Percentiles rank a stretch among this genome's conserved stretches.
These are phyloP conservation scores for Pagetopsis macropterus DNA, from an alignment of 2,797 vertebrate genomes.

Conservation along the genomic window DNA sequence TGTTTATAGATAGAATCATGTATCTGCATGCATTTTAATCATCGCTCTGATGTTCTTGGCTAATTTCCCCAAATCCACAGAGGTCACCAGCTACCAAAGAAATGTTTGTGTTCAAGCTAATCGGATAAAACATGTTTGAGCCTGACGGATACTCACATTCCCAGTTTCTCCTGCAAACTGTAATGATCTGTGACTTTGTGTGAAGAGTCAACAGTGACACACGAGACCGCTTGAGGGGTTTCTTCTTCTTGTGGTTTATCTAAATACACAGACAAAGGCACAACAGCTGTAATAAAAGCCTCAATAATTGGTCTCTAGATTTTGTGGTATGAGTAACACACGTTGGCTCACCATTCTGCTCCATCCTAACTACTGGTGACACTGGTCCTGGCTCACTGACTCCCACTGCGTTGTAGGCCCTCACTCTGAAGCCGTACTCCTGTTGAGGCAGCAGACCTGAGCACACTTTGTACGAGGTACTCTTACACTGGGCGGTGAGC, in stretches of 20 bases:
- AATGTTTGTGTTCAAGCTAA: neutral
- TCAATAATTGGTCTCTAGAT: neutral
- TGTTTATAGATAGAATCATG: neutral
- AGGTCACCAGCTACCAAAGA: neutral
- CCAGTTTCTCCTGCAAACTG: slow-evolving; percentile 85
- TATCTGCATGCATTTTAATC: slow-evolving; percentile 43
- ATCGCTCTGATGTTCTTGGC: neutral
- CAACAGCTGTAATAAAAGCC: neutral
- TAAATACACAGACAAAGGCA: slow-evolving; percentile 37
- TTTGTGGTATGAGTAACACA: neutral
- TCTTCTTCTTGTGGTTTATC: slow-evolving; percentile 55
- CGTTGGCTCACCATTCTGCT: slow-evolving; percentile 71
- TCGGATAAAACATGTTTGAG: neutral
- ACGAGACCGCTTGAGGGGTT: slow-evolving; percentile 50
- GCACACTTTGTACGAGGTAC: slow-evolving; percentile 80
- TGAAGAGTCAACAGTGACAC: slow-evolving; percentile 78
- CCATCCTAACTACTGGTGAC: slow-evolving; percentile 80
- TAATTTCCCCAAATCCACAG: neutral
- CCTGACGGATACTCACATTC: slow-evolving; percentile 84
- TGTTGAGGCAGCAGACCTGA: slow-evolving; percentile 71
- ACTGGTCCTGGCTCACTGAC: slow-evolving; percentile 80
- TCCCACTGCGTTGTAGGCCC: slow-evolving; percentile 81
- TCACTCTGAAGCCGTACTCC: slow-evolving; percentile 82
- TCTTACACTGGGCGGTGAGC: slow-evolving; percentile 76
- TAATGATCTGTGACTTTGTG: slow-evolving; percentile 85